Evolutionary conservation across 2,113 vertebrate genomes (phyloP).

Genomic region (Thamnaconus septentrionalis): DNA sequence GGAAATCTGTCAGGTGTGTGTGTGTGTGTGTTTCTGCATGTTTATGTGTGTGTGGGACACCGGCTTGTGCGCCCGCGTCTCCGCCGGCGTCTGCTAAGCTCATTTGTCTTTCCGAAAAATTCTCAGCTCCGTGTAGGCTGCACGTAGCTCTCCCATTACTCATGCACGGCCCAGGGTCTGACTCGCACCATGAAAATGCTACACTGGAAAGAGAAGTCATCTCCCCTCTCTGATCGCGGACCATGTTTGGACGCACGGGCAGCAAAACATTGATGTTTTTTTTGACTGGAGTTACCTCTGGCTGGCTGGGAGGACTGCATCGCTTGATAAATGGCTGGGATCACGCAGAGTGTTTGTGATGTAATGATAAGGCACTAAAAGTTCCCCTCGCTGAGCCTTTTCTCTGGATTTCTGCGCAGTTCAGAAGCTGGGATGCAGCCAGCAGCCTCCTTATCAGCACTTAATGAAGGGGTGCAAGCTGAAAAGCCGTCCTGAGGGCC

Average conservation of each 20-base stretch:
- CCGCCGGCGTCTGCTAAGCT: conserved; percentile 38
- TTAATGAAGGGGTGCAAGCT: conserved; percentile 37
- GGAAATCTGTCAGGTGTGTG: conserved; percentile 40
- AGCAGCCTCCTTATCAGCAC: conserved; percentile 65
- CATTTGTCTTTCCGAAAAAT: conserved; percentile 39
- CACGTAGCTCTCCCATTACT: conserved; percentile 33
- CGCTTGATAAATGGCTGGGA: conserved; percentile 41
- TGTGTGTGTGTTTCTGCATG: conserved; percentile 10
- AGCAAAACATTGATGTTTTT: conserved; percentile 3
- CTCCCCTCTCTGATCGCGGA: no score
- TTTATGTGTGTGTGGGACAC: no score
- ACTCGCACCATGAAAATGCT: conserved; percentile 10
- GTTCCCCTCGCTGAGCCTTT: conserved; percentile 37
- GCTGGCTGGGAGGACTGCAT: conserved; percentile 14
- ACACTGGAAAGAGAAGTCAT: conserved; percentile 19
- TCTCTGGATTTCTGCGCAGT: conserved; percentile 51
- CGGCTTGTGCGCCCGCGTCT: background rate
- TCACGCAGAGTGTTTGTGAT: conserved; percentile 40
- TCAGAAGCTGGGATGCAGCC: conserved; percentile 46
- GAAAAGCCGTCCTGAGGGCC: conserved; percentile 60
- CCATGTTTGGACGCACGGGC: conserved; percentile 20
- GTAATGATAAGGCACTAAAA: conserved; percentile 30
- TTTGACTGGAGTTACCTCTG: conserved; percentile 4
- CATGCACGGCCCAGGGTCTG: conserved; percentile 4
- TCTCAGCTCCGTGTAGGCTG: conserved; percentile 22